phyloP scores from a whole-genome alignment of 2,888 invertebrate species.

The Leistus spinibarbis region DNA sequence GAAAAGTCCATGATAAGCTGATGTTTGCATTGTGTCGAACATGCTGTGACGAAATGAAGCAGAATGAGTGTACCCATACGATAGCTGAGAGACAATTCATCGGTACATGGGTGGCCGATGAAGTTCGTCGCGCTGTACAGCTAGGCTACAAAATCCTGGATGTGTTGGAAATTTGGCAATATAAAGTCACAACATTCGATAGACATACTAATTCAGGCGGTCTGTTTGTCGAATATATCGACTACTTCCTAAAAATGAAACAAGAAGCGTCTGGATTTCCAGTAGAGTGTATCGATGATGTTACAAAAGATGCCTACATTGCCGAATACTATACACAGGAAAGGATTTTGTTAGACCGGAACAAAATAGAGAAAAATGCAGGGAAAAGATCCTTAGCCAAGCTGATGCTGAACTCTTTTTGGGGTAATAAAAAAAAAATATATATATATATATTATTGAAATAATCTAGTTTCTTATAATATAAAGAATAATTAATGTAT shows the following conservation, averaged over 20 bases:
- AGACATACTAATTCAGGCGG: slow-evolving; percentile 43
- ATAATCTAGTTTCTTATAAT: slow-evolving; percentile 27
- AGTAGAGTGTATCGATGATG: slow-evolving; percentile 41
- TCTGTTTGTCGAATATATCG: slow-evolving; percentile 49
- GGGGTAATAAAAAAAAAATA: slow-evolving; percentile 42
- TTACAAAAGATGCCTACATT: slow-evolving; percentile 40
- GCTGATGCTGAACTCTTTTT: slow-evolving; percentile 44
- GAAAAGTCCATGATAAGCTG: slow-evolving; percentile 35
- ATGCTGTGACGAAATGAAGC: slow-evolving; percentile 46
- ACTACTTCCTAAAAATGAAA: slow-evolving; percentile 49
- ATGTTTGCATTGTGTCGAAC: slow-evolving; percentile 51
- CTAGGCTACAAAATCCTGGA: slow-evolving; percentile 49
- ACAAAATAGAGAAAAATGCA: slow-evolving; percentile 39
- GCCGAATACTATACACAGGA: slow-evolving; percentile 32
- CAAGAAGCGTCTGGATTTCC: slow-evolving; percentile 48
- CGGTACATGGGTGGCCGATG: too few relatives aligned
- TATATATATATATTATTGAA: too few relatives aligned
- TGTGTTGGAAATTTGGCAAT: slow-evolving; percentile 51
- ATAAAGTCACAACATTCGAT: slow-evolving; percentile 45
- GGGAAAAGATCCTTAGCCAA: slow-evolving; percentile 41
- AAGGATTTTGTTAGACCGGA: slow-evolving; percentile 31
- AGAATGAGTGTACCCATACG: slow-evolving; percentile 48
- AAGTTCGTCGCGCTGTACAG: slow-evolving; percentile 46
- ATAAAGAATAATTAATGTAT: slow-evolving; percentile 4
- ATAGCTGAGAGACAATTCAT: slow-evolving; percentile 43